Conservation (phyloP, 2,113 vertebrate genomes). For the Ptilorrhoa leucosticta region DNA sequence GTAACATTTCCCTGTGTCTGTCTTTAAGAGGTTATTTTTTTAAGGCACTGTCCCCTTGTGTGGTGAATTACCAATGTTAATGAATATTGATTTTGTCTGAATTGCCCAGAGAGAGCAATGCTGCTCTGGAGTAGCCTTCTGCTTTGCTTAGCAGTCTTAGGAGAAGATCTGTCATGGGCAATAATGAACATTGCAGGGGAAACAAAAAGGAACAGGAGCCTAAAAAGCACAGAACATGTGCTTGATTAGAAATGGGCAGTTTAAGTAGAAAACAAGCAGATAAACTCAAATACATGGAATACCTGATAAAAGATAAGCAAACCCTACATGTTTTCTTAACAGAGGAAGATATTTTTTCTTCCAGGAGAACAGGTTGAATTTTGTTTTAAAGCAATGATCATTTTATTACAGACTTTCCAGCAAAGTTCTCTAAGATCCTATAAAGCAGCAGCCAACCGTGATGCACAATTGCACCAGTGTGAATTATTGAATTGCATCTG, state of each 20-base stretch:
- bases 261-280: slow-evolving; percentile 46
- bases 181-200: slow-evolving; percentile 3
- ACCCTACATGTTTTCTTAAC: background rate
- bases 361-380: background rate
- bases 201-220: background rate
- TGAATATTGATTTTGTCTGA: slow-evolving; percentile 32
- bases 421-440: background rate
- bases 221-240: background rate
- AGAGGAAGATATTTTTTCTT: background rate
- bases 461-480: background rate
- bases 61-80: slow-evolving; percentile 36
- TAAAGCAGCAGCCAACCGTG: background rate
- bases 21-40: background rate
- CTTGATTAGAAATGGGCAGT: slow-evolving; percentile 26
- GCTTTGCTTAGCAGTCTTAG: slow-evolving; percentile 32
- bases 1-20: background rate
- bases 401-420: background rate
- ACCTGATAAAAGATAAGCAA: slow-evolving; percentile 14
- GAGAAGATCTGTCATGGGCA: slow-evolving; percentile 15
- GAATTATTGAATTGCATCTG: background rate
- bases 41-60: background rate
- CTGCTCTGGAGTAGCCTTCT: slow-evolving; percentile 25
- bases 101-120: slow-evolving; percentile 3
- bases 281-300: slow-evolving; percentile 4
- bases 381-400: background rate